A percentile compares a stretch with the other conserved stretches of the same genome.
phyloP scores from a whole-genome alignment of 2,113 vertebrate genomes.

The Plecturocebus donacophilus region DNA sequence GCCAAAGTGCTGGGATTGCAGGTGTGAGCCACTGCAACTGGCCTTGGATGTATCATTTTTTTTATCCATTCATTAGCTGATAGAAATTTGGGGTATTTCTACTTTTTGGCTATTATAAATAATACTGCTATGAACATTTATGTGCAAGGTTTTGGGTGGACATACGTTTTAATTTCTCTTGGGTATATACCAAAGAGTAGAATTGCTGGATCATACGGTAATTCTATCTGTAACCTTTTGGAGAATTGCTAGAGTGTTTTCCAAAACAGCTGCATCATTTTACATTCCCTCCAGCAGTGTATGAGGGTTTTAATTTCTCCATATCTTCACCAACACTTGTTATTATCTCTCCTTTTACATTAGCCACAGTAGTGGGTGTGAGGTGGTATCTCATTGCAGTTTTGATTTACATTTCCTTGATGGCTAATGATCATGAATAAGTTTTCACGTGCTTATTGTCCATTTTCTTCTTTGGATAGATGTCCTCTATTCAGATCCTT shows the following conservation, averaged over 20 bases:
- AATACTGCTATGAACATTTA: not conserved
- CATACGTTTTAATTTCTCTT: constrained; percentile 7
- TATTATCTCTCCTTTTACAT: not conserved
- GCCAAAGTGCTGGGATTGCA: too few species aligned
- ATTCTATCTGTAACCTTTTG: not conserved
- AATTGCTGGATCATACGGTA: not conserved
- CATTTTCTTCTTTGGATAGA: not conserved
- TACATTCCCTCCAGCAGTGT: not conserved
- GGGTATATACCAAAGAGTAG: not conserved
- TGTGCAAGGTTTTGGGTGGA: not conserved
- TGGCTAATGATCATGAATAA: not conserved
- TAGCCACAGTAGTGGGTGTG: not conserved
- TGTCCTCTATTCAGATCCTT: constrained; percentile 2
- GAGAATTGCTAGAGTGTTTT: not conserved
- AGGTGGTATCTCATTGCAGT: not conserved
- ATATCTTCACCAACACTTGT: not conserved
- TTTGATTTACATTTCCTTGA: constrained; percentile 3
- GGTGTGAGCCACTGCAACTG: too few species aligned
- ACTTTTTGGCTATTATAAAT: not conserved
- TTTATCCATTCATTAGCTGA: not conserved
- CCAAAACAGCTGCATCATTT: not conserved
- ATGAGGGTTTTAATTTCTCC: not conserved
- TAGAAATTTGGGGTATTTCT: not conserved
- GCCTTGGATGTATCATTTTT: not conserved
- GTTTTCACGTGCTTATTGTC: not conserved